Evolutionary conservation across 2,888 invertebrate genomes (phyloP), one percentile per base, ranked within the genome.

Genomic region (Operophtera brumata): DNA sequence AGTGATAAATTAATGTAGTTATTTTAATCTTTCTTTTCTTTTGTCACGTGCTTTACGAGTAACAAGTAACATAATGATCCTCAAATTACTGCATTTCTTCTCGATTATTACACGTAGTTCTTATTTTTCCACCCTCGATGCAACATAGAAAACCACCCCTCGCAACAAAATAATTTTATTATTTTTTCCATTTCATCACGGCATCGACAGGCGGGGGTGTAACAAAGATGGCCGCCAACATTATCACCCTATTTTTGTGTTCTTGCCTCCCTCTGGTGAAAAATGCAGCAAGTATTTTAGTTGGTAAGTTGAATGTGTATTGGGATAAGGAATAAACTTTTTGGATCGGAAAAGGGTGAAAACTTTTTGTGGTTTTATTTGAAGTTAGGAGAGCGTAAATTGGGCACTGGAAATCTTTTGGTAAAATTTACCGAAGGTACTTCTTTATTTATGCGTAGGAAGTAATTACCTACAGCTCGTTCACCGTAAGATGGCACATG

Each of bases 171-270:
- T 61, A 60, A 61, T 75, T 74, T 71, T 75, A 73, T 78, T 73
- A 77, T 62, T 62, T 64, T 57, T 62, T 57, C 60, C 60, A 57
- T 62, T 60, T 57, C 59, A 60, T 60, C 67, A 58, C 52, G 39
- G 71, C 70, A 80, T 81, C 80, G 82, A 80, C 79, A 72, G 68
- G 70, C 67, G 40, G 77, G 69, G 60, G 75, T 73, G 65, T 20
- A 60, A 59, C 59, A 77, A 86, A 85, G 82, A 87, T 86, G 88
- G 87, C 86, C 69, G 66, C 75, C 43, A 65, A 52, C 84, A 80
- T 84, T 85, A 76, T 75, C 84, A 78, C 87, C 87, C 87, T 78
- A 86, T 85, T 86, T 87, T 86, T 86, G 77, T 75, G 73, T 81
- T 82, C 82, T 82, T 81, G 69, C 84, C 79, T 73, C 71, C 67